These are phyloP conservation scores for Sturnus vulgaris DNA, from an alignment of 2,113 vertebrate genomes.

Conservation along the genomic window DNA sequence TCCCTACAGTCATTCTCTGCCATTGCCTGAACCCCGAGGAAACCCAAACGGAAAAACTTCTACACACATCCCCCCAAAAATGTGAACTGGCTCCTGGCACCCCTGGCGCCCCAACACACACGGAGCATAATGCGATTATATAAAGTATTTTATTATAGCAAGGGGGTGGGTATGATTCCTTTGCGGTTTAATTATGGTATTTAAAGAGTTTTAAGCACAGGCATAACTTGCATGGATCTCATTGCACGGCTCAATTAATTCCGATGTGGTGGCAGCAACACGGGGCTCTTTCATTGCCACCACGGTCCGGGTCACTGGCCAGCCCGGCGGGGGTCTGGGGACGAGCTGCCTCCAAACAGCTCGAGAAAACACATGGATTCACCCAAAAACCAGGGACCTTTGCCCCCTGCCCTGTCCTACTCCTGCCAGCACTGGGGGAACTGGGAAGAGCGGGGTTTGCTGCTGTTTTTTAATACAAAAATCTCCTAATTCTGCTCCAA, in stretches of 20 bases:
- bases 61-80: neutral
- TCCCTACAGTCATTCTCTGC: neutral
- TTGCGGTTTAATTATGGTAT: slow-evolving; percentile 64
- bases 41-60: neutral
- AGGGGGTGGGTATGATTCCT: slow-evolving; percentile 38
- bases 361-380: neutral
- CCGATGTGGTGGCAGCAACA: neutral
- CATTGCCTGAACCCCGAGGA: neutral
- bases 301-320: neutral
- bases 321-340: neutral
- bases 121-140: slow-evolving; percentile 29
- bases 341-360: neutral
- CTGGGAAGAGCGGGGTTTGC: neutral
- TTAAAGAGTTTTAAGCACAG: slow-evolving; percentile 54
- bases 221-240: slow-evolving; percentile 44
- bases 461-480: neutral
- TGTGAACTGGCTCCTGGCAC: neutral
- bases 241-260: slow-evolving; percentile 30
- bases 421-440: neutral
- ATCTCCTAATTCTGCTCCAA: neutral
- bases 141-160: slow-evolving; percentile 69
- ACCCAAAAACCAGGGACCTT: neutral
- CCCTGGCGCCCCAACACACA: neutral
- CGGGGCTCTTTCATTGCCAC: slow-evolving; percentile 34
- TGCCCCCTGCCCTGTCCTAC: neutral